Evolutionary conservation across 2,113 vertebrate species (phyloP).

Genomic region (Lepus europaeus): DNA sequence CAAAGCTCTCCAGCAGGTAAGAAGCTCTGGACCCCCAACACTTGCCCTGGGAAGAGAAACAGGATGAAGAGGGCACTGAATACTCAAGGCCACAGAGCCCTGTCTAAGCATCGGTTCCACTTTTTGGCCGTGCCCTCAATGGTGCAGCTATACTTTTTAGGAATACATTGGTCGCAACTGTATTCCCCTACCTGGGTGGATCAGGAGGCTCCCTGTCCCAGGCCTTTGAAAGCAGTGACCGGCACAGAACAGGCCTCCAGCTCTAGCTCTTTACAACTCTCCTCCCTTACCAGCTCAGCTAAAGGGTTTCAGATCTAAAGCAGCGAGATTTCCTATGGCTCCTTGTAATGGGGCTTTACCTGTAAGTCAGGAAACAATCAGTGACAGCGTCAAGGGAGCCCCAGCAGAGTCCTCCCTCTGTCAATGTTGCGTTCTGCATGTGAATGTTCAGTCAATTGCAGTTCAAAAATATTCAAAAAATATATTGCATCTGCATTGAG

Average conservation of each 20-base stretch:
- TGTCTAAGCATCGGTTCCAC: neutral
- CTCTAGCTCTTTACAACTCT: neutral
- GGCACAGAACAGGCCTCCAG: neutral
- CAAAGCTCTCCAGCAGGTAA: neutral
- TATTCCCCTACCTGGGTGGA: neutral
- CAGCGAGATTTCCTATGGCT: neutral
- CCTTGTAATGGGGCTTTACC: neutral
- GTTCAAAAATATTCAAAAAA: neutral
- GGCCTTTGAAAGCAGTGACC: neutral
- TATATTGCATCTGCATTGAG: too few relatives aligned
- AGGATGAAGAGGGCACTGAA: neutral
- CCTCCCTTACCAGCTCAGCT: neutral
- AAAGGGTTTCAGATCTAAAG: neutral
- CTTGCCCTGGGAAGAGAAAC: neutral
- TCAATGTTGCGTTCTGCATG: neutral
- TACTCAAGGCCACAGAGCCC: neutral
- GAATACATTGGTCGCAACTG: neutral
- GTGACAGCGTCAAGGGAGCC: neutral
- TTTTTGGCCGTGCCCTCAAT: neutral
- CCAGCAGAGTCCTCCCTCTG: neutral
- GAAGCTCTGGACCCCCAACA: neutral
- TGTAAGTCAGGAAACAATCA: neutral
- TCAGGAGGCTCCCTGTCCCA: neutral
- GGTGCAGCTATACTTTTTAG: neutral
- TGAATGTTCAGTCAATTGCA: neutral